Percentiles rank a stretch among this genome's conserved stretches.
These are phyloP conservation scores for Aleiodes testaceus DNA, from an alignment of 2,888 invertebrate genomes.

Conservation along the genomic window DNA sequence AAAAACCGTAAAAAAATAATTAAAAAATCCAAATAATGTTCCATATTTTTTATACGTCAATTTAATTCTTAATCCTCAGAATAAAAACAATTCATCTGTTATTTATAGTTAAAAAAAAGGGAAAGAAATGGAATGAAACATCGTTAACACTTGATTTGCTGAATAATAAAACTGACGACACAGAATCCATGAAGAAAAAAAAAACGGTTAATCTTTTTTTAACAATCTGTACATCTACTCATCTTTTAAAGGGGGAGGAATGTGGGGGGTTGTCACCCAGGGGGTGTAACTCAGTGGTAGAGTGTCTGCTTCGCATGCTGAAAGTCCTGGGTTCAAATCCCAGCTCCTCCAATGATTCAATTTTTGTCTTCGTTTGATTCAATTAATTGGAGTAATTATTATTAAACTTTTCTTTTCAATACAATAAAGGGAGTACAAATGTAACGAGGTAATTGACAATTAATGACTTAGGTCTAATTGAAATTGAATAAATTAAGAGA, in stretches of 20 bases:
- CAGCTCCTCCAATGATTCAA: conserved; percentile 65
- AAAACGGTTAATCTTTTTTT: background rate
- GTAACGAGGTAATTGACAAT: no score
- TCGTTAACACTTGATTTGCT: conserved; percentile 18
- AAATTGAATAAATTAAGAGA: no score
- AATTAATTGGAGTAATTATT: no score
- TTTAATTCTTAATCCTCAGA: background rate
- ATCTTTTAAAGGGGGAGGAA: background rate
- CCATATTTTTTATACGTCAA: conserved; percentile 11
- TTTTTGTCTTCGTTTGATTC: conserved; percentile 43
- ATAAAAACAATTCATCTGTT: conserved; percentile 37
- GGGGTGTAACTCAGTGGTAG: conserved; percentile 74
- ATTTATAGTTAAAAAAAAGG: conserved; percentile 11
- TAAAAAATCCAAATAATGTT: background rate
- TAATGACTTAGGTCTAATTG: no score
- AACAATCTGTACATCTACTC: background rate
- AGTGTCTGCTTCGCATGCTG: conserved; percentile 73
- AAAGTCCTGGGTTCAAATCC: conserved; percentile 74
- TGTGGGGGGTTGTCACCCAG: conserved; percentile 35
- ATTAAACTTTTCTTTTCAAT: background rate
- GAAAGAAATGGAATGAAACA: conserved; percentile 6
- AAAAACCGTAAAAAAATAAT: background rate
- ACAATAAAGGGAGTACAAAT: no score
- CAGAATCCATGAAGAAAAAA: background rate
- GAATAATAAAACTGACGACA: background rate